A percentile compares a stretch with the other conserved stretches of the same genome.
Conservation (phyloP, 2,888 invertebrate species). For the Eudasyphora cyanicolor region DNA sequence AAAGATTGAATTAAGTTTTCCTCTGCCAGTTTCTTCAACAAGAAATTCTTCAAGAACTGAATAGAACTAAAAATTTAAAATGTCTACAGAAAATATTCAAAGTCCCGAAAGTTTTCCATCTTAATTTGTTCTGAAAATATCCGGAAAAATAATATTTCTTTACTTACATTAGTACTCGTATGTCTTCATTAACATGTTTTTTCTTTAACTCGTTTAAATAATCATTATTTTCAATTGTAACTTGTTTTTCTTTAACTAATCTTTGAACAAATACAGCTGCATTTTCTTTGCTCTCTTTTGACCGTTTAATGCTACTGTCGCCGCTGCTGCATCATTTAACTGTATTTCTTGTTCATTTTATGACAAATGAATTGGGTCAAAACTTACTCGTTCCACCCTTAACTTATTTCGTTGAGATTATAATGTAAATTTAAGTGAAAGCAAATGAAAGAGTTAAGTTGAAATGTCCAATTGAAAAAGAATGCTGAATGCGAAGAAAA, state of each 20-base stretch:
- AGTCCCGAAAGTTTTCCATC: too few relatives aligned
- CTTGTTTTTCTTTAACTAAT: not conserved
- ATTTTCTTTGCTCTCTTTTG: not conserved
- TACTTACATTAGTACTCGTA: too few relatives aligned
- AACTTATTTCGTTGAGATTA: not conserved
- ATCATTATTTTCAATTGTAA: not conserved
- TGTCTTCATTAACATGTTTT: too few relatives aligned
- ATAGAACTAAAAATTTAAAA: too few relatives aligned
- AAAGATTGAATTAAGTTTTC: too few relatives aligned
- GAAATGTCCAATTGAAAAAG: not conserved
- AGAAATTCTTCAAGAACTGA: too few relatives aligned
- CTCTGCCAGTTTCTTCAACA: too few relatives aligned
- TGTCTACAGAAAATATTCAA: too few relatives aligned
- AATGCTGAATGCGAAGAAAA: not conserved
- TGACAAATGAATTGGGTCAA: conserved; percentile 26
- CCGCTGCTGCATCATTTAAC: not conserved
- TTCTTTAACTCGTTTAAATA: too few relatives aligned
- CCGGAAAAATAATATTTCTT: too few relatives aligned
- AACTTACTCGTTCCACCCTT: not conserved
- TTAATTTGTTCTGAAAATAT: too few relatives aligned
- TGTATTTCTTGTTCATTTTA: not conserved
- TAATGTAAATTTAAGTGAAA: not conserved
- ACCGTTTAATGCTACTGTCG: not conserved
- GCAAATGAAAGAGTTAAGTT: not conserved
- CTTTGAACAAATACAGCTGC: not conserved